Conservation (phyloP, 2,797 vertebrate species). For the Coregonus sp. region DNA sequence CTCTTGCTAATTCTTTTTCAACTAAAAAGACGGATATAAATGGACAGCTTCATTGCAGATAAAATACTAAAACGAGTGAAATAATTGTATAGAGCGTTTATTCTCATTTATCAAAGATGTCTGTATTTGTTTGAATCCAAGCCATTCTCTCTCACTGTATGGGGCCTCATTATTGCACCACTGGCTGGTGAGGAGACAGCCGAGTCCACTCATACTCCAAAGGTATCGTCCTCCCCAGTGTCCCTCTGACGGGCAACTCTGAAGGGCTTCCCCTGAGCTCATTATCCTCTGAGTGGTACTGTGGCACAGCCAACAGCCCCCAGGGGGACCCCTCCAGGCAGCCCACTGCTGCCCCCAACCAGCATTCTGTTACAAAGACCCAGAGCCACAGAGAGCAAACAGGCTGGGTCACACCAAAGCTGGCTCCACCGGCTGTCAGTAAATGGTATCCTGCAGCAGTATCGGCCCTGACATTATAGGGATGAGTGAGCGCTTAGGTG, state of each 20-base stretch:
- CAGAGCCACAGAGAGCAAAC: not conserved
- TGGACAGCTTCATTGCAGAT: not conserved
- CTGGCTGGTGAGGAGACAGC: conserved; percentile 15
- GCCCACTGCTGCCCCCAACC: not conserved
- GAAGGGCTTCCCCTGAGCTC: not conserved
- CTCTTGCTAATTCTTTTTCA: not conserved
- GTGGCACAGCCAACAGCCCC: not conserved
- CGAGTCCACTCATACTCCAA: not conserved
- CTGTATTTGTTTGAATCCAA: conserved; percentile 31
- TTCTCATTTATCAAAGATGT: conserved; percentile 22
- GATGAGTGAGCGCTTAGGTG: not conserved
- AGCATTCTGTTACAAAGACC: not conserved
- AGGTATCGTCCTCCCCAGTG: not conserved
- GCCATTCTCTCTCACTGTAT: conserved; percentile 34
- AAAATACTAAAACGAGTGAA: conserved; percentile 18
- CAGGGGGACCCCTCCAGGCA: not conserved
- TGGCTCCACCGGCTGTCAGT: conserved; percentile 4
- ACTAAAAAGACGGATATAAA: not conserved
- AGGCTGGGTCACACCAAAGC: conserved; percentile 8
- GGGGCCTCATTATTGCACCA: conserved; percentile 55
- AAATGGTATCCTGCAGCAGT: conserved; percentile 22
- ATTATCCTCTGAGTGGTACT: not conserved
- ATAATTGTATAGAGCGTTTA: conserved; percentile 12
- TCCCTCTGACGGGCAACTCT: not conserved
- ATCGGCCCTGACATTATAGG: conserved; percentile 8